phyloP scores from a whole-genome alignment of 2,888 invertebrate species.

The Coronaproctus castanopsis region DNA sequence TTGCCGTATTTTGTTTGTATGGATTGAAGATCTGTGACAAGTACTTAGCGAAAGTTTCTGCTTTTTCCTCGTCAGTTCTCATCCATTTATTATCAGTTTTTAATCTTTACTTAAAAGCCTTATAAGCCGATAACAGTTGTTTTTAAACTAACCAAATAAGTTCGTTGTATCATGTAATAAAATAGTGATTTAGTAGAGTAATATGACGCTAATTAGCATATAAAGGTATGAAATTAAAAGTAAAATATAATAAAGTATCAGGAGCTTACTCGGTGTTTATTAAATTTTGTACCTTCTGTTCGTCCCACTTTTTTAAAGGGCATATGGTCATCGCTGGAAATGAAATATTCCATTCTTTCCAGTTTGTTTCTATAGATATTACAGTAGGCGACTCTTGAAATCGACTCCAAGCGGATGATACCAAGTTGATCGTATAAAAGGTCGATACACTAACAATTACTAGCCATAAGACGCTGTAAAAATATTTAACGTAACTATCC shows the following conservation, averaged over 20 bases:
- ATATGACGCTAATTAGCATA: no score
- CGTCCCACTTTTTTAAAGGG: constrained; percentile 17
- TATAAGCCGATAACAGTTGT: no score
- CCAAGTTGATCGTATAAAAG: constrained; percentile 7
- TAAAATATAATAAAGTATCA: not conserved
- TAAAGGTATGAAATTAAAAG: no score
- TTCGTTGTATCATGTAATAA: no score
- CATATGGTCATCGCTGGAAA: constrained; percentile 23
- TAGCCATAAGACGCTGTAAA: constrained; percentile 11
- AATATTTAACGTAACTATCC: not conserved
- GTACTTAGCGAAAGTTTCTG: no score
- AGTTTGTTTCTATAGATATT: constrained; percentile 23
- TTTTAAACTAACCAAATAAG: no score
- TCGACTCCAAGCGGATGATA: constrained; percentile 18
- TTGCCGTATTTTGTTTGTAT: no score
- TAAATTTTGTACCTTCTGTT: constrained; percentile 6
- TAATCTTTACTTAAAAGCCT: no score
- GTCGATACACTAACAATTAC: constrained; percentile 4
- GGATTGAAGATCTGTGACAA: no score
- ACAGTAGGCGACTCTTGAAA: constrained; percentile 23
- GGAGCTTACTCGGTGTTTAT: constrained; percentile 8
- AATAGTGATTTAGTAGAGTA: no score
- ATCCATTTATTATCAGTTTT: no score
- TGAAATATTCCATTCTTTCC: constrained; percentile 22
- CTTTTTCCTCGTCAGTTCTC: no score